These are phyloP conservation scores for Drosophila subsilvestris DNA, from an alignment of 2,888 invertebrate genomes.

Conservation along the genomic window DNA sequence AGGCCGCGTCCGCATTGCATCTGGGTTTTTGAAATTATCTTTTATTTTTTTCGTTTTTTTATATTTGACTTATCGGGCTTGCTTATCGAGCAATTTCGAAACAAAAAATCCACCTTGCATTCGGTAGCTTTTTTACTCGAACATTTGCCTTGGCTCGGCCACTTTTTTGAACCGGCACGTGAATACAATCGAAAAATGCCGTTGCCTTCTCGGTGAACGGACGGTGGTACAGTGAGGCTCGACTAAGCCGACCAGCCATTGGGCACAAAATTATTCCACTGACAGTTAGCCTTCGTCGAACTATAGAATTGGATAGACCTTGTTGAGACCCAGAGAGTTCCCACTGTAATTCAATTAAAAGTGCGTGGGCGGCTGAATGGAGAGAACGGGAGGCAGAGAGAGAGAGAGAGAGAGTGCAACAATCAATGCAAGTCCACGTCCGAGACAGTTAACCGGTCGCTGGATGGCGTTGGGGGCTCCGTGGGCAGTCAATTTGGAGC, in stretches of 20 bases:
- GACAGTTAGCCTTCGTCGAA: neutral
- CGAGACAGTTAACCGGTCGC: conserved; percentile 17
- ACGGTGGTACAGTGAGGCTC: neutral
- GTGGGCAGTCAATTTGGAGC: conserved; percentile 48
- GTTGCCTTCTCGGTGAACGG: conserved; percentile 13
- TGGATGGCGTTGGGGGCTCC: conserved; percentile 16
- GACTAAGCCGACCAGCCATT: neutral
- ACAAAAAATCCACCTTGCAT: conserved; percentile 24
- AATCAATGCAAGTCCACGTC: conserved; percentile 10
- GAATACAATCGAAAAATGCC: conserved; percentile 55
- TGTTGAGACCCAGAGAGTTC: neutral
- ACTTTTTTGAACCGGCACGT: conserved; percentile 35
- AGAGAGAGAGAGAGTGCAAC: conserved; percentile 40
- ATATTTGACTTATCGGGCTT: conserved; percentile 18
- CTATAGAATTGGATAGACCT: neutral
- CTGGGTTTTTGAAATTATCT: conserved; percentile 42
- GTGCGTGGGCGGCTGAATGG: conserved; percentile 53
- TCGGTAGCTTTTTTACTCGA: conserved; percentile 16
- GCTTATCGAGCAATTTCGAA: conserved; percentile 59
- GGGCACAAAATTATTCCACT: neutral
- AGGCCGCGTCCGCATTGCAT: conserved; percentile 44
- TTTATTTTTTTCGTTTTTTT: conserved; percentile 31
- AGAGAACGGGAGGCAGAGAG: too few species aligned
- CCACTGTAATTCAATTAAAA: conserved; percentile 43
- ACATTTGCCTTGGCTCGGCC: conserved; percentile 15